phyloP scores from a whole-genome alignment of 2,797 vertebrate species.

The Mus caroli region DNA sequence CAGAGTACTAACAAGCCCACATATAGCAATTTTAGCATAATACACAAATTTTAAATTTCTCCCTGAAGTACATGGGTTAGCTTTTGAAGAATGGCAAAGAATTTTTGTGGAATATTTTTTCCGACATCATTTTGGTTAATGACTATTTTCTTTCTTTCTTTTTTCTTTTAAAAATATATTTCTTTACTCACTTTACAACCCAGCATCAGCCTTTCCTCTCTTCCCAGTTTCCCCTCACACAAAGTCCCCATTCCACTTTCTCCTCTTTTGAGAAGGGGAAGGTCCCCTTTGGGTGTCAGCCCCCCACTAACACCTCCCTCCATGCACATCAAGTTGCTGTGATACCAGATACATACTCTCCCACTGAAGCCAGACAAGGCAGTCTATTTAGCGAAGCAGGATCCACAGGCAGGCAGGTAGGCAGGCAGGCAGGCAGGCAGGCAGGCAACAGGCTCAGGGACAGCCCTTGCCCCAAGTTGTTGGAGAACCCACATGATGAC shows the following conservation, averaged over 20 bases:
- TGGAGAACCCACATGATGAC: background rate
- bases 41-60: background rate
- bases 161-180: background rate
- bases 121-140: background rate
- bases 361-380: too few relatives aligned
- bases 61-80: background rate
- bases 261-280: too few relatives aligned
- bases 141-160: background rate
- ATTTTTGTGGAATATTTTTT: background rate
- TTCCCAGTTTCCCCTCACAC: background rate
- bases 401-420: background rate
- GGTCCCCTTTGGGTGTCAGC: too few relatives aligned
- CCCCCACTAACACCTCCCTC: too few relatives aligned
- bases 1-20: background rate
- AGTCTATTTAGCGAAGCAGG: too few relatives aligned
- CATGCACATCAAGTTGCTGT: too few relatives aligned
- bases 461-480: background rate
- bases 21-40: constrained; percentile 26
- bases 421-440: too few relatives aligned
- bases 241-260: too few relatives aligned
- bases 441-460: background rate
- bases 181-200: background rate
- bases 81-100: constrained; percentile 11
- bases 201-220: background rate
- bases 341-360: too few relatives aligned